Percentiles rank a stretch among this genome's conserved stretches.
Evolutionary conservation across 2,888 invertebrate genomes (phyloP).

Genomic region (Microdon myrmicae): DNA sequence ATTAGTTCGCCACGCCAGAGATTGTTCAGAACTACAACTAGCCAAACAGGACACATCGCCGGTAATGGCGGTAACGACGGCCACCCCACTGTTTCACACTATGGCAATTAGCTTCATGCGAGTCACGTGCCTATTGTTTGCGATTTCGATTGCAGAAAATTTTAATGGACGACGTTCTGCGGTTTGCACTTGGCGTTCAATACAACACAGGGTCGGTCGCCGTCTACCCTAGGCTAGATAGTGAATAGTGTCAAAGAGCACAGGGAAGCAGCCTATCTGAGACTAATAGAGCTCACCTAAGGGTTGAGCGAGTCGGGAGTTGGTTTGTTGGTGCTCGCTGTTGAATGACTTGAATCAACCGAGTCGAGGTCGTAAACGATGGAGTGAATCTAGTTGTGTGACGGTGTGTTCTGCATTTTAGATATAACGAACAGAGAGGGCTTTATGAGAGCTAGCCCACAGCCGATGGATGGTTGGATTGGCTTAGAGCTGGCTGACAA

Average conservation of each 20-base stretch:
- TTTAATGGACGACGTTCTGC: slow-evolving; percentile 54
- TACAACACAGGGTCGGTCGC: slow-evolving; percentile 13
- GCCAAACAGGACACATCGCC: slow-evolving; percentile 2
- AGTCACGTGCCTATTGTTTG: slow-evolving; percentile 57
- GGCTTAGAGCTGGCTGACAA: too few relatives aligned
- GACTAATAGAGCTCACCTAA: slow-evolving; percentile 18
- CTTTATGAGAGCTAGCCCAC: slow-evolving; percentile 1
- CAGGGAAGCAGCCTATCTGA: not conserved
- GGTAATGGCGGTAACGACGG: slow-evolving; percentile 3
- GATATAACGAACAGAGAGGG: slow-evolving; percentile 21
- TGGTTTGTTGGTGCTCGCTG: slow-evolving; percentile 19
- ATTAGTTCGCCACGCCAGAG: slow-evolving; percentile 27
- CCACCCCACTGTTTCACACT: slow-evolving; percentile 49
- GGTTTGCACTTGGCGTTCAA: slow-evolving; percentile 46
- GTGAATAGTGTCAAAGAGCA: slow-evolving; percentile 13
- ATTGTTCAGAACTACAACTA: slow-evolving; percentile 8
- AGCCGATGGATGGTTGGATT: not conserved
- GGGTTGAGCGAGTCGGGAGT: slow-evolving; percentile 43
- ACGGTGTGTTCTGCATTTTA: slow-evolving; percentile 41
- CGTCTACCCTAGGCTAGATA: not conserved
- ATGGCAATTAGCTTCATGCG: slow-evolving; percentile 56
- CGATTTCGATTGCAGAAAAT: slow-evolving; percentile 55
- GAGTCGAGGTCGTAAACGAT: slow-evolving; percentile 55
- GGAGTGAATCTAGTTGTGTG: slow-evolving; percentile 60
- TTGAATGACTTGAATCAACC: slow-evolving; percentile 25